Base-by-base conservation (phyloP, 2,888 invertebrate genomes). In the Calameuta pallipes region DNA sequence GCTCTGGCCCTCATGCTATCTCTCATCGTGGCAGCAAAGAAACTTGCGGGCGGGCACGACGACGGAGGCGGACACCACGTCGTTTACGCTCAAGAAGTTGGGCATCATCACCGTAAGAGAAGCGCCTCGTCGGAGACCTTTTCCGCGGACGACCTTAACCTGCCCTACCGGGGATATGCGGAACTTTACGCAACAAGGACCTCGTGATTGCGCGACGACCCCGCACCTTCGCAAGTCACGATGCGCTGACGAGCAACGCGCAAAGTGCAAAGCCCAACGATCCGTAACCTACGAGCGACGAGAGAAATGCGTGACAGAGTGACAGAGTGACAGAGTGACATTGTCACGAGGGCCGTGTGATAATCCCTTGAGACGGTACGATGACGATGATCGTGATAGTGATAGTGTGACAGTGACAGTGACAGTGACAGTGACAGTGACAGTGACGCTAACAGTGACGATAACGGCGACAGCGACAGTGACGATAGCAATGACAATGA, bases 1-100 rank as follows among this genome's bases (percentile, higher is more conserved):
- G 95, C 95, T 1, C 89, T 96, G 78, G 96, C 96, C 0, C 91
- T 96, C 15, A 94, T 96, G 94, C 92, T 96, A 78, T 95, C 96
- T 71, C 93, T 94, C n/a, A 93, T 96, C 71, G 93, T 96, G 1
- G 96, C 96, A 3, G 92, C 96, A 71, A 96, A 96, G 92, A 95
- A 96, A 81, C 91, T 96, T 77, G 91, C 95, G 0, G 93, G 94
- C 2, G 90, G 92, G 35, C 94, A 94, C 35, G 94, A 93, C 6
- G 93, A 93, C 35, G 94, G 94, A 9, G 91, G 92, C 74, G 93
- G 94, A 77, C 92, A 93, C 80, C 92, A 90, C 88, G 94, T 93
- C 81, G 94, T 92, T 75, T 93, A 93, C 83, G 93, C 93, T 9
- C 94, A 94, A 86, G 94, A 94, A 23, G 89, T 92, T 69, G 89